Evolutionary conservation across 2,888 invertebrate species (phyloP), one percentile per base, ranked within the genome.

Genomic region (Pyrrhia umbra): DNA sequence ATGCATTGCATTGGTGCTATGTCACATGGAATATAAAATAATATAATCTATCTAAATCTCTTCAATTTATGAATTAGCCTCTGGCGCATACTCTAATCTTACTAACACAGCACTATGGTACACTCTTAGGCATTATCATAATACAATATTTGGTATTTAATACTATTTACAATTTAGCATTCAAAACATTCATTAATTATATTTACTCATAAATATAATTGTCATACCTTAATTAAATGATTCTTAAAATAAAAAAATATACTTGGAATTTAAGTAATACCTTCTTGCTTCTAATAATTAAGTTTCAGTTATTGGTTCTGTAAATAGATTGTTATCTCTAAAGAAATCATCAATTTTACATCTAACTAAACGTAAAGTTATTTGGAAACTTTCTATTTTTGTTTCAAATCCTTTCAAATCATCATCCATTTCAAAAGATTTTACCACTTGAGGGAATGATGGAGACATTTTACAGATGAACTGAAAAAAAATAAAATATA

Each of bases 401-500:
- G 75, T 83, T 88, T 77, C 92, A 86, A 91, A 95, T 84, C 75
- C 86, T 85, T 86, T 90, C 68, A 86, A 83, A 84, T 82, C 85
- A 73, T 76, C 82, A 40, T 89, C 95, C 82, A 89, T 90, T 72
- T 89, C 95, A 83, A 95, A 92, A 65, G 92, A 95, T 75, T 89
- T 88, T 63, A 96, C 78, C 20, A 96, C 82, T 82, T 96, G 95
- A 13, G 95, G 94, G 58, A 96, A 92, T 6, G 95, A 94, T 43
- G 97, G 97, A 51, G 96, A 95, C 96, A 96, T 95, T 78, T 95
- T 95, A 74, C 96, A 96, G 65, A 97, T 94, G 6, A 97, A 86
- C 97, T 97, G 90, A 65, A 62, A 63, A 58, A 27, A 61, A 60
- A 20, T 47, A 49, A 6, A 37, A 37, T 13, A 63, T 15, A 21